A percentile compares a stretch with the other conserved stretches of the same genome.
Evolutionary conservation across 2,888 invertebrate species (phyloP).

Genomic region (Patella pellucida): DNA sequence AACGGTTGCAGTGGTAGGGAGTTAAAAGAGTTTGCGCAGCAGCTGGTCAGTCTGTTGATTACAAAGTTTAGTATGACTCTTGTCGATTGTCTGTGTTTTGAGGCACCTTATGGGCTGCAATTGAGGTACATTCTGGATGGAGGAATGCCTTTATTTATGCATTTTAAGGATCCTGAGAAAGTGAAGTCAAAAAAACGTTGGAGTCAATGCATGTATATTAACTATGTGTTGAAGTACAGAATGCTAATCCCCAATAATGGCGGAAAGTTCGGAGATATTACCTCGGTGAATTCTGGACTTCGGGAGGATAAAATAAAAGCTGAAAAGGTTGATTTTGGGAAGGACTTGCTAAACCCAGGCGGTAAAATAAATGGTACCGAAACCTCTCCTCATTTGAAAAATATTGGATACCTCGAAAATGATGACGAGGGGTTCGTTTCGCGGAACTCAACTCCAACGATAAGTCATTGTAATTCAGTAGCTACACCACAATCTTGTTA

Average conservation of each 20-base stretch:
- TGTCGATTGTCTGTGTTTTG: conserved; percentile 26
- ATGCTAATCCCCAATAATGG: not conserved
- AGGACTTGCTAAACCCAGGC: not conserved
- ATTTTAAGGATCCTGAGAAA: conserved; percentile 41
- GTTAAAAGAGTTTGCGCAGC: conserved; percentile 39
- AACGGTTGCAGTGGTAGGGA: conserved; percentile 36
- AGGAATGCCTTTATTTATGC: conserved; percentile 46
- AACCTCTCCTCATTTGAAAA: conserved; percentile 13
- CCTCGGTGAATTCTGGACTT: too few species aligned
- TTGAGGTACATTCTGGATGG: conserved; percentile 37
- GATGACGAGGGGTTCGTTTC: conserved; percentile 34
- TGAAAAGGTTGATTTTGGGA: too few species aligned
- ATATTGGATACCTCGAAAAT: not conserved
- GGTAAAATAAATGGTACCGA: too few species aligned
- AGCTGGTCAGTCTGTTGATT: conserved; percentile 38
- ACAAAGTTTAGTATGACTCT: conserved; percentile 29
- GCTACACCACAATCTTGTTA: conserved; percentile 21
- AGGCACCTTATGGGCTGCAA: conserved; percentile 44
- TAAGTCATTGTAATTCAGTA: conserved; percentile 31
- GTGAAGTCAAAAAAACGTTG: conserved; percentile 37
- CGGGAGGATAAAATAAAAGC: too few species aligned
- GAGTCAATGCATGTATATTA: conserved; percentile 52
- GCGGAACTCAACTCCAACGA: conserved; percentile 25
- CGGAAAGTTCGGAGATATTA: not conserved
- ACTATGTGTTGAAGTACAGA: conserved; percentile 47